Percentiles rank a stretch among this genome's conserved stretches.
These are phyloP conservation scores for Pygmarrhopalites habei DNA, from an alignment of 1,140 invertebrate genomes.

Conservation along the genomic window DNA sequence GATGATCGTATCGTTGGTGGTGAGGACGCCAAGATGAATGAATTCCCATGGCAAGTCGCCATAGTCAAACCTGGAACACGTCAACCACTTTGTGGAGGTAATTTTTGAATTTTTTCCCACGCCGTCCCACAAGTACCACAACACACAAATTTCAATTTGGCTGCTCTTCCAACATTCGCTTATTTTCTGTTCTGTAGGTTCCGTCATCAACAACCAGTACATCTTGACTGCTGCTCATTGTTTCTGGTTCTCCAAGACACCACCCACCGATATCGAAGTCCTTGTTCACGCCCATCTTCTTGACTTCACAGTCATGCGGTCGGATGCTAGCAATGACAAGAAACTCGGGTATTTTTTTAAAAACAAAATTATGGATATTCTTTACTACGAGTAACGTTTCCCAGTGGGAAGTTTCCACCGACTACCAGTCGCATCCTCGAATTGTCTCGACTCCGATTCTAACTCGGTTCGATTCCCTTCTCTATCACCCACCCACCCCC, in stretches of 20 bases:
- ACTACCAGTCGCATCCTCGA: no score
- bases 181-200: no score
- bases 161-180: no score
- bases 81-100: conserved; percentile 28
- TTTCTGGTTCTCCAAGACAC: neutral
- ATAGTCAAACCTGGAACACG: conserved; percentile 23
- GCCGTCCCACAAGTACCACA: no score
- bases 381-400: no score
- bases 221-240: conserved; percentile 17
- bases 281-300: conserved; percentile 5
- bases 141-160: no score
- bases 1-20: conserved; percentile 32
- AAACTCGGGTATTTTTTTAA: conserved; percentile 11
- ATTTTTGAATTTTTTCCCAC: no score
- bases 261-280: neutral
- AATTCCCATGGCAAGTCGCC: conserved; percentile 29
- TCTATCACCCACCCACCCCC: no score
- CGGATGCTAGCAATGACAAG: neutral
- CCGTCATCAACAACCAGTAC: conserved; percentile 22
- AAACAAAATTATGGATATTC: no score
- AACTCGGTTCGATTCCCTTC: no score
- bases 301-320: neutral
- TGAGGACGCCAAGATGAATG: conserved; percentile 12
- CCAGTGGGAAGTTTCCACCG: no score
- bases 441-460: no score